These are phyloP conservation scores for Drosophila auraria DNA, from an alignment of 1,140 invertebrate genomes.

Conservation along the genomic window DNA sequence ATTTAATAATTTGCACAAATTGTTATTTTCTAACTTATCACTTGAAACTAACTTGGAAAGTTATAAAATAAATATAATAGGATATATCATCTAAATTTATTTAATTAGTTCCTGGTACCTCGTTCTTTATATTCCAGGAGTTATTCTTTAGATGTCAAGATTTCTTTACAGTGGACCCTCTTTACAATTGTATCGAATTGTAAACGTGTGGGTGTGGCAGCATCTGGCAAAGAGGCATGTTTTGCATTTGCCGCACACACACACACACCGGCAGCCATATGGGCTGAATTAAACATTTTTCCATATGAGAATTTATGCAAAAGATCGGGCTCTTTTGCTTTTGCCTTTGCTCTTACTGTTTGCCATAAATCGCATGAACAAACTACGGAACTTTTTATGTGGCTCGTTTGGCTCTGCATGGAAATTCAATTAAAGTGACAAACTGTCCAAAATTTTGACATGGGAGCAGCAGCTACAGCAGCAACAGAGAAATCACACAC, in stretches of 20 bases:
- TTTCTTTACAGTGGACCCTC: not conserved
- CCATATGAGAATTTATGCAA: constrained; percentile 68
- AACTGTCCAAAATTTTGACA: constrained; percentile 82
- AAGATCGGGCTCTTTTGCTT: constrained; percentile 34
- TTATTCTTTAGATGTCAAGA: not conserved
- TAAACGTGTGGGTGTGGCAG: constrained; percentile 4
- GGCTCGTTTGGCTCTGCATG: constrained; percentile 62
- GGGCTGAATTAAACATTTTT: constrained; percentile 69
- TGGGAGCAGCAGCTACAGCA: constrained; percentile 50
- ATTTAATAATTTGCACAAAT: not conserved
- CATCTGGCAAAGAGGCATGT: constrained; percentile 64
- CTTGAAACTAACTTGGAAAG: too few relatives aligned
- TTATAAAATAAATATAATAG: too few relatives aligned
- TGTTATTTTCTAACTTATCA: not conserved
- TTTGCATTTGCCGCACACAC: constrained; percentile 57
- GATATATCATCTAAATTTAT: too few relatives aligned
- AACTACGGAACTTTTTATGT: constrained; percentile 54
- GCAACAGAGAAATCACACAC: constrained; percentile 36
- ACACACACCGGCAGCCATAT: constrained; percentile 12
- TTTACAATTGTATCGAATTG: constrained; percentile 14
- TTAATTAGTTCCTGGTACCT: not conserved
- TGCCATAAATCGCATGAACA: constrained; percentile 66
- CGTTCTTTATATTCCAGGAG: too few relatives aligned
- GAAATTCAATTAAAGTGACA: constrained; percentile 84
- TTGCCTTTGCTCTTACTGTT: constrained; percentile 18